A percentile compares a stretch with the other conserved stretches of the same genome.
phyloP scores from a whole-genome alignment of 2,797 vertebrate genomes.

The Apogon talboti region DNA sequence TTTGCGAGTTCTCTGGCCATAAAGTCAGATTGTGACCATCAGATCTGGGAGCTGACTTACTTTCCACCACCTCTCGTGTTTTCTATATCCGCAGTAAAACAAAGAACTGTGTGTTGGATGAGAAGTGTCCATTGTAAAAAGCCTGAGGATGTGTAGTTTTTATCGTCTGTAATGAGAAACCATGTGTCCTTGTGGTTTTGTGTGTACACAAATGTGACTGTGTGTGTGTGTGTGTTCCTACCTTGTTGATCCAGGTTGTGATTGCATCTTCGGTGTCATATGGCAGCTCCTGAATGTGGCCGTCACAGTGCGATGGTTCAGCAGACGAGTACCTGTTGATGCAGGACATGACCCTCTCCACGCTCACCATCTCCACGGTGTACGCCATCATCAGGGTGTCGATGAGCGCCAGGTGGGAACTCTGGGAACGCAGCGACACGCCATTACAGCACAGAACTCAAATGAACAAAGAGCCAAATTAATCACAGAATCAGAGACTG shows the following conservation, averaged over 20 bases:
- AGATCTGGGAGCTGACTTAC: constrained; percentile 4
- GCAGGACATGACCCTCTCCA: constrained; percentile 92
- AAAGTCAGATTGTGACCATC: constrained; percentile 4
- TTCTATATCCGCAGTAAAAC: constrained; percentile 29
- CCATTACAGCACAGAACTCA: no score
- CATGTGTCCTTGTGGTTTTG: neutral
- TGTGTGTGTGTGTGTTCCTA: constrained; percentile 56
- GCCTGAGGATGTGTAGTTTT: constrained; percentile 4
- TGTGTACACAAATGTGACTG: neutral
- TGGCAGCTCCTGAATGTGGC: constrained; percentile 87
- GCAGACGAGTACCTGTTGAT: constrained; percentile 90
- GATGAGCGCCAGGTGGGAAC: constrained; percentile 94
- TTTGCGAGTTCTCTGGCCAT: constrained; percentile 19
- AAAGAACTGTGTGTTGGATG: constrained; percentile 31
- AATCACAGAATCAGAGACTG: no score
- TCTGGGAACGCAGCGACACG: no score
- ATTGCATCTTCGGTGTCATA: constrained; percentile 96
- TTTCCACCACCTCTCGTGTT: constrained; percentile 16
- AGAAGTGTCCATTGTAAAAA: neutral
- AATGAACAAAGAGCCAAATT: neutral
- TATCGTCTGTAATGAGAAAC: constrained; percentile 18
- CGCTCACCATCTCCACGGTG: constrained; percentile 95
- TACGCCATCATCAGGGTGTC: constrained; percentile 99
- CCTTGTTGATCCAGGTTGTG: constrained; percentile 97
- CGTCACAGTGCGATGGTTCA: constrained; percentile 73